Evolutionary conservation across 2,797 vertebrate species (phyloP).

Genomic region (Hippopotamyrus pictus): DNA sequence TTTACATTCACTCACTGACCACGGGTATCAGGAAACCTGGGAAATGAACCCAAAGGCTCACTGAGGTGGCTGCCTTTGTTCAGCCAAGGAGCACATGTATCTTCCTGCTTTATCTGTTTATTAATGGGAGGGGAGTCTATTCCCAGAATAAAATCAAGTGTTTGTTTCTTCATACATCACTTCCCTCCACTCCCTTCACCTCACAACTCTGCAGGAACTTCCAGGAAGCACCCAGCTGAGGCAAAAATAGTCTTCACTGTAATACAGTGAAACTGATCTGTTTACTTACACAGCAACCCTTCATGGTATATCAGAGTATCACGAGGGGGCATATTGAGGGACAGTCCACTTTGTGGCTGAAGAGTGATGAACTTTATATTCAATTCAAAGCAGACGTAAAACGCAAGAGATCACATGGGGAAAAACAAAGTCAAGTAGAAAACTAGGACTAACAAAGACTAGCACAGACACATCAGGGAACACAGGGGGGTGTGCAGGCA

Average conservation of each 20-base stretch:
- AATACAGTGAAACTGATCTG: constrained; percentile 25
- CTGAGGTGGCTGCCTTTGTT: neutral
- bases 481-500: neutral
- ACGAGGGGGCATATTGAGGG: neutral
- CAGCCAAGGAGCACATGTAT: neutral
- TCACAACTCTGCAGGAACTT: neutral
- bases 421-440: neutral
- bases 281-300: constrained; percentile 17
- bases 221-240: constrained; percentile 14
- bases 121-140: neutral
- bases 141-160: neutral
- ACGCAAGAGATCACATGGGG: neutral
- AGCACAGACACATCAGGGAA: neutral
- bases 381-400: neutral
- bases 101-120: constrained; percentile 6
- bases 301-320: neutral
- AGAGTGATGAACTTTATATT: neutral
- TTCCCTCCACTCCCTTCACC: neutral
- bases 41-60: neutral
- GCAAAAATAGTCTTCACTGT: constrained; percentile 26
- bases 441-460: neutral
- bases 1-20: neutral
- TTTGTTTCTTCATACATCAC: constrained; percentile 7
- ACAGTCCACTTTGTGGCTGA: neutral
- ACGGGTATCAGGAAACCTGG: neutral